These are phyloP conservation scores for Drosophila colorata DNA, from an alignment of 2,888 invertebrate genomes.

Conservation along the genomic window DNA sequence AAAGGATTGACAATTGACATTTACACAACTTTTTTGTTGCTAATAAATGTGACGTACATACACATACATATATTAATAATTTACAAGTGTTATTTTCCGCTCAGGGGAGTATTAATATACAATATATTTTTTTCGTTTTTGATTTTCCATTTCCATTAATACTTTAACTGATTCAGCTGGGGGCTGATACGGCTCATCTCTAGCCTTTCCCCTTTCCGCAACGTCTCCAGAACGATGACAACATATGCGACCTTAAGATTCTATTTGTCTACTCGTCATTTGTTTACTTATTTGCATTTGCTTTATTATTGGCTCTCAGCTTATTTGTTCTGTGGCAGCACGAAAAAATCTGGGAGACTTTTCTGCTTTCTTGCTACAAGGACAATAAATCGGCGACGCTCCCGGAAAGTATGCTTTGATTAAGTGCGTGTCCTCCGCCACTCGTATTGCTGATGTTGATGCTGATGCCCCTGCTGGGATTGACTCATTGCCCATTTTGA, in stretches of 20 bases:
- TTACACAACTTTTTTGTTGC: not conserved
- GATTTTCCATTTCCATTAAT: constrained; percentile 32
- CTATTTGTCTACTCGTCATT: constrained; percentile 54
- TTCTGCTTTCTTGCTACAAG: constrained; percentile 15
- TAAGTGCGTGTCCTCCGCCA: constrained; percentile 64
- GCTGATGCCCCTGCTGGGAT: constrained; percentile 34
- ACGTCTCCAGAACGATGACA: constrained; percentile 14
- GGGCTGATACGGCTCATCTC: not conserved
- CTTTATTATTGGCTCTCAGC: constrained; percentile 50
- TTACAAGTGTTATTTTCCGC: constrained; percentile 3
- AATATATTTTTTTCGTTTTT: not conserved
- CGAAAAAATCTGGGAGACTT: constrained; percentile 19
- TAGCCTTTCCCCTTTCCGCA: not conserved
- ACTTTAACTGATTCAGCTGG: constrained; percentile 30
- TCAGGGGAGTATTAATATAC: constrained; percentile 1
- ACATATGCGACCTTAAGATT: constrained; percentile 47
- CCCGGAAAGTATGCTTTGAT: constrained; percentile 68
- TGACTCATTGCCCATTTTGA: constrained; percentile 78
- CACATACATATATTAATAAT: not conserved
- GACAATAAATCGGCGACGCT: constrained; percentile 45
- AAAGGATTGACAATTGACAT: constrained; percentile 29
- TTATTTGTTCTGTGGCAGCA: constrained; percentile 58
- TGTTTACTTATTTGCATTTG: constrained; percentile 67
- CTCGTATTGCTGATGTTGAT: constrained; percentile 4
- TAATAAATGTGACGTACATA: not conserved